These are phyloP conservation scores for Ernsta delagoae DNA, from an alignment of 2,888 invertebrate genomes.

Conservation along the genomic window DNA sequence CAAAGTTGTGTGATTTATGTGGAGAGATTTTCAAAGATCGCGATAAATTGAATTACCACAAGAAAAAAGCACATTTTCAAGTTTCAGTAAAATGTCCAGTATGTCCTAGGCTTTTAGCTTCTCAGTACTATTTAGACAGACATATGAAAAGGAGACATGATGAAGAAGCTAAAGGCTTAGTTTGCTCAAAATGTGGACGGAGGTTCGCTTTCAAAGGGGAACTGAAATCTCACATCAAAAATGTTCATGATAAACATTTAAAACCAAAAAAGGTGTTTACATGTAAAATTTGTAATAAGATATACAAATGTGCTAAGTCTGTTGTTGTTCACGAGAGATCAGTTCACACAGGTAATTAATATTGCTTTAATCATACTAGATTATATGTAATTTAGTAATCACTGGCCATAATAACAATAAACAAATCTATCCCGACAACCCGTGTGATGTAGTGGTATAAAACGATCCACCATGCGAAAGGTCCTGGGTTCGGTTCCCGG, in stretches of 20 bases:
- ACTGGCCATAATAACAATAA: too few species aligned
- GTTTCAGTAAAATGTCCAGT: slow-evolving; percentile 62
- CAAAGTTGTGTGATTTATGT: slow-evolving; percentile 70
- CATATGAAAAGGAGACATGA: slow-evolving; percentile 70
- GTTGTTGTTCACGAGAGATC: slow-evolving; percentile 76
- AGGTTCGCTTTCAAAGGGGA: slow-evolving; percentile 68
- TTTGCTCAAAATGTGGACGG: slow-evolving; percentile 67
- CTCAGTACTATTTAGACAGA: slow-evolving; percentile 61
- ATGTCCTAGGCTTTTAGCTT: slow-evolving; percentile 61
- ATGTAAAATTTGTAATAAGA: slow-evolving; percentile 73
- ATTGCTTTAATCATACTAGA: background rate
- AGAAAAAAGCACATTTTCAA: slow-evolving; percentile 58
- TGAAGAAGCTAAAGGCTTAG: slow-evolving; percentile 53
- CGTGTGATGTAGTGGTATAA: too few species aligned
- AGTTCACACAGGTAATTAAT: slow-evolving; percentile 75
- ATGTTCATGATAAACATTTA: slow-evolving; percentile 63
- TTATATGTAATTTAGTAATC: too few species aligned
- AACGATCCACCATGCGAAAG: too few species aligned
- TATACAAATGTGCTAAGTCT: slow-evolving; percentile 70
- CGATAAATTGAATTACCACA: slow-evolving; percentile 61
- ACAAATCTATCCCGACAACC: too few species aligned
- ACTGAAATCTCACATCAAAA: slow-evolving; percentile 61
- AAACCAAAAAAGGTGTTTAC: slow-evolving; percentile 55
- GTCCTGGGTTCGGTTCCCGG: too few species aligned
- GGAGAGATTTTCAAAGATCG: slow-evolving; percentile 62